phyloP scores from a whole-genome alignment of 2,888 invertebrate species.

The Vanessa cardui region DNA sequence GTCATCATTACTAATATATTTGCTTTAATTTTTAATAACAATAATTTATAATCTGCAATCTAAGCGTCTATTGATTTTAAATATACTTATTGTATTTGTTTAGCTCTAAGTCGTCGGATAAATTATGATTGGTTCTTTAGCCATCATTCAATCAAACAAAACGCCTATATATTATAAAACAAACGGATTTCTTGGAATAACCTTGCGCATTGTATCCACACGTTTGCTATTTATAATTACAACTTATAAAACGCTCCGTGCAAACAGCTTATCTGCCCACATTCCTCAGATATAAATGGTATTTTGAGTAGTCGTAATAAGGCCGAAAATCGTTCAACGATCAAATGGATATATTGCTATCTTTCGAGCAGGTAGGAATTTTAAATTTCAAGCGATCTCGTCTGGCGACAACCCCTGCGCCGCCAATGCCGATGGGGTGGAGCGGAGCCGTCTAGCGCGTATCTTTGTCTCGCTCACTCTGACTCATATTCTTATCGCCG shows the following conservation, averaged over 20 bases:
- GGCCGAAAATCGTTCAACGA: slow-evolving; percentile 56
- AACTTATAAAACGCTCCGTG: slow-evolving; percentile 57
- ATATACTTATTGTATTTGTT: neutral
- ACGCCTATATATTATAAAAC: slow-evolving; percentile 59
- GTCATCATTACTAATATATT: slow-evolving; percentile 6
- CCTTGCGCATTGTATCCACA: slow-evolving; percentile 76
- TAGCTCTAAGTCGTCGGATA: neutral
- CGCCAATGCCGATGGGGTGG: slow-evolving; percentile 72
- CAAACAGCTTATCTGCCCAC: slow-evolving; percentile 54
- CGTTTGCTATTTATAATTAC: slow-evolving; percentile 80
- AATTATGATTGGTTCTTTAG: slow-evolving; percentile 46
- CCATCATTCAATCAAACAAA: slow-evolving; percentile 66
- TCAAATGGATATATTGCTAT: slow-evolving; percentile 50
- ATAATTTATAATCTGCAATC: neutral
- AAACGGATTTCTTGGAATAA: slow-evolving; percentile 72
- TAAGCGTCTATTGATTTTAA: no score
- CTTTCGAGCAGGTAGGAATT: slow-evolving; percentile 70
- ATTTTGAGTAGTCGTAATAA: slow-evolving; percentile 50
- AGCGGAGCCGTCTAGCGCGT: slow-evolving; percentile 68
- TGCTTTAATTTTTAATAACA: neutral
- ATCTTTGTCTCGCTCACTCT: slow-evolving; percentile 59
- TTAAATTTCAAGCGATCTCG: slow-evolving; percentile 73
- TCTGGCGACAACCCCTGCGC: slow-evolving; percentile 81
- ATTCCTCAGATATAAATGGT: slow-evolving; percentile 45
- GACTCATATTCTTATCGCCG: slow-evolving; percentile 59